Evolutionary conservation across 1,140 invertebrate genomes (phyloP), one percentile per base, ranked within the genome.

Genomic region (Drosophila willistoni): DNA sequence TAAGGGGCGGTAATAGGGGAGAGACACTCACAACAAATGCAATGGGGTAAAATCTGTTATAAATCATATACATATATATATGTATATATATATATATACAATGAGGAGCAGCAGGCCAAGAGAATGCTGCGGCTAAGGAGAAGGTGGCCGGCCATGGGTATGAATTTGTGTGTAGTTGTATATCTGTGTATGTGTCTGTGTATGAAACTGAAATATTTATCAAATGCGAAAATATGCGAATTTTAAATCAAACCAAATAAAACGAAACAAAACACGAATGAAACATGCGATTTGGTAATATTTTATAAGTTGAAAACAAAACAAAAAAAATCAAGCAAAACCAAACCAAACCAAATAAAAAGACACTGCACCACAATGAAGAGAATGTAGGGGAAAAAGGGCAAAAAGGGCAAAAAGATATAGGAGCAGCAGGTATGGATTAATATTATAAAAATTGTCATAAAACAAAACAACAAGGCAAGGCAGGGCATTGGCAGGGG

Each of bases 131-230:
- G 29, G 44, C 9, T 75, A 69, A 64, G 78, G 29, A 1, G 29
- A 7, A 29, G 29, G 6, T 3, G 29, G 5, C 3, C 4, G 29
- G 5, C 3, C 4, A 19, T 10, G 19, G 17, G 10, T 17, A 59
- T 57, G 56, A 33, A 59, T 17, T 39, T 39, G 33, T 6, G 29
- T 29, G 29, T 29, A 29, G 29, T 29, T 29, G 29, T 29, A 44
- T 51, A 1, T 74, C 55, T 68, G 17, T 61, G 34, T 51, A 42
- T 59, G n/a, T 62, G 61, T 64, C n/a, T 66, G 60, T 44, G 19
- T 68, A 14, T 69, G 66, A 25, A 79, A 85, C 81, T 87, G 71
- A 76, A 86, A 86, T 86, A 82, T 87, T 83, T 87, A 86, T 86
- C 69, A 77, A 76, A 87, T 64, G 77, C 73, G 77, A 51, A 51